Percentiles rank a stretch among this genome's conserved stretches.
These are phyloP conservation scores for Cerceris ruficornis DNA, from an alignment of 2,888 invertebrate species.

Conservation along the genomic window DNA sequence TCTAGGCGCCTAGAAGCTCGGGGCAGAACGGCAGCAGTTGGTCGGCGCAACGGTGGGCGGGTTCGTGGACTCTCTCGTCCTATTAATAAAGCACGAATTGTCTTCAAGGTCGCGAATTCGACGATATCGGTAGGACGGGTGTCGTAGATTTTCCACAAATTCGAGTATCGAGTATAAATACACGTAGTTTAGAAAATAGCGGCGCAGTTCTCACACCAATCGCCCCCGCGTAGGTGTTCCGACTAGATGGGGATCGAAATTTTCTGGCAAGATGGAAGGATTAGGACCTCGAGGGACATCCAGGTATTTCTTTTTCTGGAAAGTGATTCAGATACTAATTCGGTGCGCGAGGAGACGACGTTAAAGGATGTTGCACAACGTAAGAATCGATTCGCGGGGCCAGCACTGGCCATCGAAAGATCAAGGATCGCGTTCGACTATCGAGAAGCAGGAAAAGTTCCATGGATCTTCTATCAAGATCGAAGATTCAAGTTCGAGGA, in stretches of 20 bases:
- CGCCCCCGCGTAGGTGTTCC: constrained; percentile 31
- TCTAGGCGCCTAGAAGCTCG: constrained; percentile 18
- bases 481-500: not conserved
- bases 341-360: not conserved
- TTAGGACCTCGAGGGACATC: constrained; percentile 7
- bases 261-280: constrained; percentile 38
- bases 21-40: constrained; percentile 21
- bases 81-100: constrained; percentile 74
- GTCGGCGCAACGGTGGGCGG: constrained; percentile 55
- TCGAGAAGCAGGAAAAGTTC: too few relatives aligned
- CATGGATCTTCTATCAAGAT: not conserved
- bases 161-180: constrained; percentile 65
- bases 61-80: constrained; percentile 66
- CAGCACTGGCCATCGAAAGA: too few relatives aligned
- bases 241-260: constrained; percentile 12
- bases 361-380: constrained; percentile 3
- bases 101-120: constrained; percentile 71
- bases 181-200: constrained; percentile 50
- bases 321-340: constrained; percentile 14
- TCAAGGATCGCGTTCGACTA: too few relatives aligned
- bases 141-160: constrained; percentile 53
- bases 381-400: too few relatives aligned
- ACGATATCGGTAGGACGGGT: constrained; percentile 43
- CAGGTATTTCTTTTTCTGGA: not conserved
- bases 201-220: constrained; percentile 50